phyloP scores from a whole-genome alignment of 2,888 invertebrate genomes.

The Calameuta filiformis region DNA sequence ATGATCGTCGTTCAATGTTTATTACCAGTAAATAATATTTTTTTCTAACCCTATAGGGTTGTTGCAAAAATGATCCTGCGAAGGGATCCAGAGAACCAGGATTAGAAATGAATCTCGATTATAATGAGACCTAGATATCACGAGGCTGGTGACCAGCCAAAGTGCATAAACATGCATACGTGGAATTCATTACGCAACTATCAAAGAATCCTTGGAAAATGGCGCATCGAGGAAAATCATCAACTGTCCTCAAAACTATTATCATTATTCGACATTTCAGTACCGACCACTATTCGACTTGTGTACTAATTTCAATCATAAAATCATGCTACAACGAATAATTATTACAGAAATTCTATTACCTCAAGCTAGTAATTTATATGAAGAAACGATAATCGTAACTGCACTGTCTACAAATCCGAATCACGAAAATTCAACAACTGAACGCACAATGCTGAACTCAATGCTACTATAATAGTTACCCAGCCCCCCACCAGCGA shows the following conservation, averaged over 20 bases:
- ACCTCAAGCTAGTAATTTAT: neutral
- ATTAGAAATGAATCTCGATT: conserved; percentile 16
- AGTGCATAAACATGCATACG: conserved; percentile 20
- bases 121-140: conserved; percentile 45
- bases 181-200: conserved; percentile 43
- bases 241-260: neutral
- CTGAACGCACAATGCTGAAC: conserved; percentile 44
- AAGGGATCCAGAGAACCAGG: neutral
- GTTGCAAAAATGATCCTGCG: neutral
- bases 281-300: neutral
- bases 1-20: conserved; percentile 3
- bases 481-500: conserved; percentile 38
- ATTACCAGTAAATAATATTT: conserved; percentile 5
- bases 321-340: neutral
- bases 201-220: conserved; percentile 36
- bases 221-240: conserved; percentile 22
- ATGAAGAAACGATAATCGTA: neutral
- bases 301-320: neutral
- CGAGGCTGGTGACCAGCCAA: conserved; percentile 46
- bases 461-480: conserved; percentile 53
- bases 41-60: conserved; percentile 15
- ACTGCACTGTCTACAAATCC: neutral
- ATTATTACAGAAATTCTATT: neutral
- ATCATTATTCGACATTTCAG: neutral
- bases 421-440: neutral